Conservation (phyloP, 2,797 vertebrate genomes). For the Tokudaia muenninki region DNA sequence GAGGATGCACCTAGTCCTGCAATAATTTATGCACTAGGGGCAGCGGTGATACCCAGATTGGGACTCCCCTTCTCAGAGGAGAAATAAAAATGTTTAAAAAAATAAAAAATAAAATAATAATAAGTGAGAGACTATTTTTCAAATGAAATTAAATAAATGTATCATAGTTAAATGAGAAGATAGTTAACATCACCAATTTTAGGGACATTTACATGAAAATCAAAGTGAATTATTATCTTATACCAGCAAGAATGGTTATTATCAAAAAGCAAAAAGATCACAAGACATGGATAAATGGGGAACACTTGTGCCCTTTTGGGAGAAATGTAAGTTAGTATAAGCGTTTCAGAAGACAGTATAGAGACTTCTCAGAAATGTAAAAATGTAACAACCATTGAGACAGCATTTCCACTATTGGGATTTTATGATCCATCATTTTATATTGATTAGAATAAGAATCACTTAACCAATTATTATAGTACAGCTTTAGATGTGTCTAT, state of each 20-base stretch:
- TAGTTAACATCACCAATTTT: not conserved
- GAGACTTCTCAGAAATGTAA: not conserved
- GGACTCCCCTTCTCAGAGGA: not conserved
- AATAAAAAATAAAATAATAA: not conserved
- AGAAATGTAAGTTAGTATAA: not conserved
- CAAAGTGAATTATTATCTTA: not conserved
- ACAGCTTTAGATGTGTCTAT: too few species aligned
- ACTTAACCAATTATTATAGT: not conserved
- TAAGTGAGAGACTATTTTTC: not conserved
- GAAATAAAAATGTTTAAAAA: not conserved
- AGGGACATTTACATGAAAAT: not conserved
- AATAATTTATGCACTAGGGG: not conserved
- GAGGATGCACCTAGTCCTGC: not conserved
- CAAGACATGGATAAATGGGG: not conserved
- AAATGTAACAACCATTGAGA: not conserved
- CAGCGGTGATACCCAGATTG: not conserved
- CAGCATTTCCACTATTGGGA: not conserved
- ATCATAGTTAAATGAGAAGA: not conserved
- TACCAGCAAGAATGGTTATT: not conserved
- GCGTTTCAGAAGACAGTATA: not conserved
- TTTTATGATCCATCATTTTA: not conserved
- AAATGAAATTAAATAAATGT: not conserved
- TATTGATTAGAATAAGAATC: not conserved
- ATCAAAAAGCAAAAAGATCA: not conserved
- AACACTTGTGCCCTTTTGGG: not conserved